phyloP scores from a whole-genome alignment of 2,888 invertebrate genomes.

The Vesta saturnalis region DNA sequence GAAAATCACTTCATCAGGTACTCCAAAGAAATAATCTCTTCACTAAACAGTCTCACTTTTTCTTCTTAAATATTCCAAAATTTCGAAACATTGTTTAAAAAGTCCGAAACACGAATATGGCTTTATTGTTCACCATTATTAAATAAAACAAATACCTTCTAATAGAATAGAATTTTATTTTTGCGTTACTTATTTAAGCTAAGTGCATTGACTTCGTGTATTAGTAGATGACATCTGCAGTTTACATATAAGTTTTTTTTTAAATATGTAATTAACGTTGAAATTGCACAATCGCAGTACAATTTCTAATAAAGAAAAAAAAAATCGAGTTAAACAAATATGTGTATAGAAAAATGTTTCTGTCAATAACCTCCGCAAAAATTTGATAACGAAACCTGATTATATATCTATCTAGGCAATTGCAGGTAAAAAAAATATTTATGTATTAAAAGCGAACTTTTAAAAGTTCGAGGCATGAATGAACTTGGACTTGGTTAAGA shows the following conservation, averaged over 20 bases:
- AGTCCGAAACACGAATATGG: conserved; percentile 3
- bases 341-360: too few species aligned
- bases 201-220: conserved; percentile 50
- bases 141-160: conserved; percentile 39
- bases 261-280: conserved; percentile 16
- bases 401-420: neutral
- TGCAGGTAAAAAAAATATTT: neutral
- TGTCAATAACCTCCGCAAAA: neutral
- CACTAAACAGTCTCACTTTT: conserved; percentile 47
- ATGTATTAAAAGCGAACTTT: neutral
- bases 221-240: conserved; percentile 48
- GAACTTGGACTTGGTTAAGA: conserved; percentile 46
- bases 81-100: conserved; percentile 55
- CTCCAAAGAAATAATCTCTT: neutral
- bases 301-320: neutral
- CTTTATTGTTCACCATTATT: neutral
- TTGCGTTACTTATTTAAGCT: conserved; percentile 34
- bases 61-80: conserved; percentile 58
- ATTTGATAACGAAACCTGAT: neutral
- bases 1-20: neutral
- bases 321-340: too few species aligned
- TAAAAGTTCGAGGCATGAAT: conserved; percentile 39
- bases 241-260: conserved; percentile 19
- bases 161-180: conserved; percentile 37
- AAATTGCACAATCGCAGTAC: conserved; percentile 5